Base-by-base conservation (phyloP, 1,140 invertebrate species). In the Monochamus saltuarius region DNA sequence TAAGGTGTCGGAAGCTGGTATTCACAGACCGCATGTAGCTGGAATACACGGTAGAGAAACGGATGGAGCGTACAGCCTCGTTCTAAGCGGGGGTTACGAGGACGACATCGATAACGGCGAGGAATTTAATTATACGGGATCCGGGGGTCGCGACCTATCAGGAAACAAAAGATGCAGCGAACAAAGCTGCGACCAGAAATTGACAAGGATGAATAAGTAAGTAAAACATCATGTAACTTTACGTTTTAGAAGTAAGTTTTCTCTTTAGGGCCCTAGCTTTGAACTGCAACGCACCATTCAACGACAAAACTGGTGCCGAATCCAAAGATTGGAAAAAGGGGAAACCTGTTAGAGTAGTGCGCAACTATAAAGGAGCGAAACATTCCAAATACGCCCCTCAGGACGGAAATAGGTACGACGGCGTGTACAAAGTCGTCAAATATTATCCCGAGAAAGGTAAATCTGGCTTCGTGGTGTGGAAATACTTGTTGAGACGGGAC, bases 21-120 rank as follows among this genome's bases (percentile, higher is more conserved):
- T 76, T 37, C 72, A 76, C 76, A 78, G 91, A 45, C 91, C 91
- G 2, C 89, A 86, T 52, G 90, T 95, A 19, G 89, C 88, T 22
- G 92, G 92, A 1, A 95, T 95, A 59, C 89, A 92, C 74, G 92
- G 92, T 0, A 81, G 89, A 36, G 88, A 89, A 68, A 84, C 83
- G 9, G 85, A 89, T 43, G 91, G 90, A 17, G 91, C 91, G 0
- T 94, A 87, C 75, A 93, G 91, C 56, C 86, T 94, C 58, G 91
- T 94, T 2, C 77, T 95, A 11, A 89, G 90, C 77, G 91, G 92
- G 37, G 91, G 91, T 0, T 94, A 94, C 70, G 91, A 93, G 77
- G 92, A 94, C 75, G 92, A 95, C 75, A 80, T 87, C 16, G 92
- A 95, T 74, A 81, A 89, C 65, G 93, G 93, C 0, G 84, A 90